Conservation (phyloP, 1,140 invertebrate genomes). For the Pomacea maculata region DNA sequence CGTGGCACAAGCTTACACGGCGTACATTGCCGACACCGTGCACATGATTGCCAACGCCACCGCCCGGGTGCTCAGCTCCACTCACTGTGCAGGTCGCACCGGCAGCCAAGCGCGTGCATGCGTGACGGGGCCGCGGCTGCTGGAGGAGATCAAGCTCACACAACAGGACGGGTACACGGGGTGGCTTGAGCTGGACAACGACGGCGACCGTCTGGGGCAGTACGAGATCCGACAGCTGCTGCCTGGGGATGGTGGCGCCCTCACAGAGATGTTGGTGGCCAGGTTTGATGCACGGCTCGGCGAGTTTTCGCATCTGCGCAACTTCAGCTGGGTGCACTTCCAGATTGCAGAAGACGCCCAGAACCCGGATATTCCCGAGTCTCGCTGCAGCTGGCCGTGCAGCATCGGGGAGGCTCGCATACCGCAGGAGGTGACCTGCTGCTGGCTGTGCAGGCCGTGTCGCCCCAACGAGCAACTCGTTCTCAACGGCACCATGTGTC, state of each 20-base stretch:
- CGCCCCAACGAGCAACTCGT: constrained; percentile 37
- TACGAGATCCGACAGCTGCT: constrained; percentile 29
- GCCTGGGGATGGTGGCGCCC: background rate
- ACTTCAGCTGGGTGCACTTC: constrained; percentile 8
- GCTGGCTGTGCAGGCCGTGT: constrained; percentile 39
- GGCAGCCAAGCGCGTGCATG: constrained; percentile 22
- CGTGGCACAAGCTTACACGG: background rate
- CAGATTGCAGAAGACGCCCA: background rate
- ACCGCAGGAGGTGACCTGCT: constrained; percentile 28
- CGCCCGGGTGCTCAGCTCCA: constrained; percentile 50
- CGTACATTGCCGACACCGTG: constrained; percentile 76
- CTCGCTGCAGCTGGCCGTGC: constrained; percentile 43
- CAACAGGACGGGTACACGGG: constrained; percentile 28
- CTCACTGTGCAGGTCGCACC: background rate
- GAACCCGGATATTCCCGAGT: constrained; percentile 26
- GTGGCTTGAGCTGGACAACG: constrained; percentile 28
- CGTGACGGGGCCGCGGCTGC: constrained; percentile 30
- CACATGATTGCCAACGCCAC: constrained; percentile 83
- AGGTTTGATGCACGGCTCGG: constrained; percentile 5
- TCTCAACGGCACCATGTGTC: constrained; percentile 32
- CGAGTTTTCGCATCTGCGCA: background rate
- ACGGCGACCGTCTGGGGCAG: constrained; percentile 24
- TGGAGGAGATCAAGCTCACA: constrained; percentile 29
- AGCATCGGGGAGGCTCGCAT: constrained; percentile 28
- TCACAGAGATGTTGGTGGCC: background rate